These are phyloP conservation scores for Ectemnius lituratus DNA, from an alignment of 2,888 invertebrate genomes.

Conservation along the genomic window DNA sequence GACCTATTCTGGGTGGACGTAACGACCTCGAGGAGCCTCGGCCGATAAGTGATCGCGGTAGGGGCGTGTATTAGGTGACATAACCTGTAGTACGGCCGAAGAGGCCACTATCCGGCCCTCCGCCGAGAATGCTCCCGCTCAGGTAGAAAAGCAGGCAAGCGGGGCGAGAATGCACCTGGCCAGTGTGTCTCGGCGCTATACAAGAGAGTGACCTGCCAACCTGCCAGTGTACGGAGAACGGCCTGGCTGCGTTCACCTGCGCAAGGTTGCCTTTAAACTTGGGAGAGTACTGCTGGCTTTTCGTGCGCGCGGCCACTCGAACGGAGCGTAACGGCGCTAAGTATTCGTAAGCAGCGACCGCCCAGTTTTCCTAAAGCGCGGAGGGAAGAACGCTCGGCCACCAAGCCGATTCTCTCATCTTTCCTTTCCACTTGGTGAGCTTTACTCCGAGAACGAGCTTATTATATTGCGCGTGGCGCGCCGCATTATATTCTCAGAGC, in stretches of 20 bases:
- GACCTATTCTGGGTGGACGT: slow-evolving; percentile 57
- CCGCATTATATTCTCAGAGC: slow-evolving; percentile 45
- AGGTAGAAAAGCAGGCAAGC: slow-evolving; percentile 67
- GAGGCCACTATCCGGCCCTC: slow-evolving; percentile 50
- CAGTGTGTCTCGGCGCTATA: slow-evolving; percentile 63
- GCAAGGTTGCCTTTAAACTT: slow-evolving; percentile 61
- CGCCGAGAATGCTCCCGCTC: slow-evolving; percentile 49
- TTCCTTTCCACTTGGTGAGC: slow-evolving; percentile 14
- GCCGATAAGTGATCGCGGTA: slow-evolving; percentile 64
- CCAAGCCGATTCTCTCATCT: neutral
- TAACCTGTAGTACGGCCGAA: slow-evolving; percentile 59
- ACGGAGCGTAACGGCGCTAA: slow-evolving; percentile 8
- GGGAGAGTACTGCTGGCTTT: slow-evolving; percentile 33
- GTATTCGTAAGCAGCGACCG: slow-evolving; percentile 27
- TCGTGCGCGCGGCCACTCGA: slow-evolving; percentile 24
- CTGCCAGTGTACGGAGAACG: slow-evolving; percentile 62
- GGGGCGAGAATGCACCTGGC: slow-evolving; percentile 70
- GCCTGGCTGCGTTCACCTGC: slow-evolving; percentile 69
- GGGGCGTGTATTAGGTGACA: slow-evolving; percentile 62
- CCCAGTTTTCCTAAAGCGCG: slow-evolving; percentile 20
- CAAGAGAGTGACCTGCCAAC: slow-evolving; percentile 72
- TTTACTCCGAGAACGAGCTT: slow-evolving; percentile 21
- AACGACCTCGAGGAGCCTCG: slow-evolving; percentile 62
- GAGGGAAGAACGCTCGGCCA: slow-evolving; percentile 2
- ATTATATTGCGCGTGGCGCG: slow-evolving; percentile 44